phyloP scores from a whole-genome alignment of 2,797 vertebrate genomes.

The Okamejei kenojei region DNA sequence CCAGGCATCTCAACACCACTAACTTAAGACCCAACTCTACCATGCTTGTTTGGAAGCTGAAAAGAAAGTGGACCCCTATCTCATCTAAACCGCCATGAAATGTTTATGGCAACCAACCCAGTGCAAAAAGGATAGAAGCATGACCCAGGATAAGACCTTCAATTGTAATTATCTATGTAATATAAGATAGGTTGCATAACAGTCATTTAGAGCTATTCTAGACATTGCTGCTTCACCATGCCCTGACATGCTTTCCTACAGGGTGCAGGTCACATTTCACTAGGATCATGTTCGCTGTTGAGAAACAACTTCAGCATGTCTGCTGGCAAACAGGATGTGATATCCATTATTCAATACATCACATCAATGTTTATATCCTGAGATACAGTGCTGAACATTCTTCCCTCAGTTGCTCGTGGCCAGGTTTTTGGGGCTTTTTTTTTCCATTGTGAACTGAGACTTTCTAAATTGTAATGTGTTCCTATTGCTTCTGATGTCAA shows the following conservation, averaged over 20 bases:
- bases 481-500: background rate
- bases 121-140: constrained; percentile 46
- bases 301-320: constrained; percentile 49
- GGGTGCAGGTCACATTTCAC: constrained; percentile 43
- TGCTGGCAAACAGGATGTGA: constrained; percentile 53
- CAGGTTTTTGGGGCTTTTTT: background rate
- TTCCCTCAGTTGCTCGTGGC: background rate
- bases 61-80: background rate
- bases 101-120: constrained; percentile 37
- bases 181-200: constrained; percentile 49
- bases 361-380: constrained; percentile 6
- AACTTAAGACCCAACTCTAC: background rate
- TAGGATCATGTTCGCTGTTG: constrained; percentile 51
- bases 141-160: constrained; percentile 45
- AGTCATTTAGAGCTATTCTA: constrained; percentile 50
- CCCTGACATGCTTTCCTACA: constrained; percentile 53
- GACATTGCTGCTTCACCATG: constrained; percentile 52
- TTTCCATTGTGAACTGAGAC: background rate
- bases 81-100: constrained; percentile 30
- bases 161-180: constrained; percentile 54
- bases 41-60: background rate
- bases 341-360: constrained; percentile 39
- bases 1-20: constrained; percentile 9
- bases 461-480: background rate
- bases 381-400: background rate